Evolutionary conservation across 2,797 vertebrate genomes (phyloP).

Genomic region (Coregonus suidteri): DNA sequence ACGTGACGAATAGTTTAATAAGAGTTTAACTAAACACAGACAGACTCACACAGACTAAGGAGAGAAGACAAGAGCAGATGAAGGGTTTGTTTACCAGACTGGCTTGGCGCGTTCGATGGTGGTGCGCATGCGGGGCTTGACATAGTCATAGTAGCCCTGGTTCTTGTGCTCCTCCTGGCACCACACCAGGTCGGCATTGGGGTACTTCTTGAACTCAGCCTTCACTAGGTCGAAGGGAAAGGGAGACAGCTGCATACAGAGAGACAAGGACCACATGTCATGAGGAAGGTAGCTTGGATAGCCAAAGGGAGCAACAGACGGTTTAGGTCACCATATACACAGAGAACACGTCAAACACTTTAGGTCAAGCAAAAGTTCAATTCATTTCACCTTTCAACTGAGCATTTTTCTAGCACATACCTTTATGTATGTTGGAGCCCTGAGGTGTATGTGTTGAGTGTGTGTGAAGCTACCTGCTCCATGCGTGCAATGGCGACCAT

Average conservation of each 20-base stretch:
- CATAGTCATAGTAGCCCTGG: conserved; percentile 89
- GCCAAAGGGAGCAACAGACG: not conserved
- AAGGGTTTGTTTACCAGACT: conserved; percentile 72
- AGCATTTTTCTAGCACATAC: not conserved
- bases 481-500: conserved; percentile 82
- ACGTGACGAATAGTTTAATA: not conserved
- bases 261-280: not conserved
- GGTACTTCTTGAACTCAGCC: conserved; percentile 80
- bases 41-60: not conserved
- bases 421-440: not conserved
- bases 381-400: too few relatives aligned
- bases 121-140: conserved; percentile 86
- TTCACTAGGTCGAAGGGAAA: conserved; percentile 88
- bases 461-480: conserved; percentile 75
- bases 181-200: conserved; percentile 83
- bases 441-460: not conserved
- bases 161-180: conserved; percentile 93
- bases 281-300: not conserved
- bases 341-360: not conserved
- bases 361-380: too few relatives aligned
- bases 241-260: conserved; percentile 77
- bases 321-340: not conserved
- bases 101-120: conserved; percentile 83
- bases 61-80: not conserved
- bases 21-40: not conserved